These are phyloP conservation scores for Corapipo altera DNA, from an alignment of 2,113 vertebrate genomes.

Conservation along the genomic window DNA sequence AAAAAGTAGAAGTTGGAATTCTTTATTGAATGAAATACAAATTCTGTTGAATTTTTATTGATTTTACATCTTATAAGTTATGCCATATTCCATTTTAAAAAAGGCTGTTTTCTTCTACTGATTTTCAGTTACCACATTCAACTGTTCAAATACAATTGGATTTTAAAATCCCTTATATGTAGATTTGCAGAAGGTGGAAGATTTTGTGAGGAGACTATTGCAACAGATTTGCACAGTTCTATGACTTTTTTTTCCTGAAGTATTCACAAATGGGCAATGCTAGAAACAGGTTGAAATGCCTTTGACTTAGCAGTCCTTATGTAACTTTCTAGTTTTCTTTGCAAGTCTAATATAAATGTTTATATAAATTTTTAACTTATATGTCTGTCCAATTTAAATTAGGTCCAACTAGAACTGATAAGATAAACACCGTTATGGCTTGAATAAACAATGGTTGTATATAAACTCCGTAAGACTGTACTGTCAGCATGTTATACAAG, in stretches of 20 bases:
- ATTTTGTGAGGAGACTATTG: not conserved
- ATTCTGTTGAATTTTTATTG: not conserved
- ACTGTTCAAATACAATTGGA: not conserved
- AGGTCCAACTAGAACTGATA: not conserved
- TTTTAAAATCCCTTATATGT: not conserved
- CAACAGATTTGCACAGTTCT: not conserved
- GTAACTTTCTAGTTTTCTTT: not conserved
- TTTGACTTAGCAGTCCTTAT: not conserved
- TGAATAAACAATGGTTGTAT: not conserved
- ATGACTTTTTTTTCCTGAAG: not conserved
- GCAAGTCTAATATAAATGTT: not conserved
- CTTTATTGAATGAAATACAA: not conserved
- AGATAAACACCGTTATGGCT: not conserved
- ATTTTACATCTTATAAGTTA: not conserved
- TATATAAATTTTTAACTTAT: not conserved
- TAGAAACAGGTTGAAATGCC: not conserved
- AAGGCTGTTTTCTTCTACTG: not conserved
- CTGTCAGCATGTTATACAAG: not conserved
- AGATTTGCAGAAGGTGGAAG: not conserved
- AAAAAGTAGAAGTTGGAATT: not conserved
- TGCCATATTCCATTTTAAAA: not conserved
- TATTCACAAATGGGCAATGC: not conserved
- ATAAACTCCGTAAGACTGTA: not conserved
- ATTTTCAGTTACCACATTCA: not conserved
- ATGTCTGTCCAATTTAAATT: not conserved